Base-by-base conservation (phyloP, 1,140 invertebrate species). In the Chrysomallon squamiferum region DNA sequence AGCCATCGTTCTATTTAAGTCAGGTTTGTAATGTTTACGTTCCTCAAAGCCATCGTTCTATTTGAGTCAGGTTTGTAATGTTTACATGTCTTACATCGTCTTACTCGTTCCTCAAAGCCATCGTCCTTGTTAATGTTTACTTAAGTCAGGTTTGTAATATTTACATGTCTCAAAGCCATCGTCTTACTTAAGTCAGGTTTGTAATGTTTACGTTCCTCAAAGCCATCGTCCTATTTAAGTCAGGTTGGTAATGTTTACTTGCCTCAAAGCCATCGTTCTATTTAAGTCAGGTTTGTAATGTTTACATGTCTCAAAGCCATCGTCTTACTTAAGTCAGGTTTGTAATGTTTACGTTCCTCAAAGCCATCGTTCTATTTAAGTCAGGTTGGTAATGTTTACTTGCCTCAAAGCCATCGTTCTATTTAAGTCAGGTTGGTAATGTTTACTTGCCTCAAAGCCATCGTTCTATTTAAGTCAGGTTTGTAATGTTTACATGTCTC, bases 101-200 rank as follows among this genome's bases (percentile, higher is more conserved):
- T n/a, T n/a, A n/a, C n/a, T n/a, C n/a, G n/a, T n/a, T n/a, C n/a
- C n/a, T n/a, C n/a, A n/a, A n/a, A n/a, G n/a, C n/a, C n/a, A n/a
- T n/a, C n/a, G n/a, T n/a, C n/a, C n/a, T n/a, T n/a, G n/a, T n/a
- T n/a, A n/a, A n/a, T n/a, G n/a, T n/a, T n/a, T n/a, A n/a, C n/a
- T n/a, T n/a, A n/a, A n/a, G n/a, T n/a, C n/a, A n/a, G 93, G 95
- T 82, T 90, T 92, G 75, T 92, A 0, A 93, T 95, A 79, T 93
- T 91, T 75, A 92, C 93, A 25, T 95, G 91, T 82, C 84, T 95
- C 1, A 95, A 95, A 82, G 91, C 92, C 0, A 87, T 93, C 1
- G 88, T 93, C 18, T 86, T 95, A 0, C 95, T 95, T 78, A 92
- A 92, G 85, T 89, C 91, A 87, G 93, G 93, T n/a, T n/a, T n/a